Evolutionary conservation across 1,140 invertebrate genomes (phyloP).

Genomic region (Oscheius sp.): DNA sequence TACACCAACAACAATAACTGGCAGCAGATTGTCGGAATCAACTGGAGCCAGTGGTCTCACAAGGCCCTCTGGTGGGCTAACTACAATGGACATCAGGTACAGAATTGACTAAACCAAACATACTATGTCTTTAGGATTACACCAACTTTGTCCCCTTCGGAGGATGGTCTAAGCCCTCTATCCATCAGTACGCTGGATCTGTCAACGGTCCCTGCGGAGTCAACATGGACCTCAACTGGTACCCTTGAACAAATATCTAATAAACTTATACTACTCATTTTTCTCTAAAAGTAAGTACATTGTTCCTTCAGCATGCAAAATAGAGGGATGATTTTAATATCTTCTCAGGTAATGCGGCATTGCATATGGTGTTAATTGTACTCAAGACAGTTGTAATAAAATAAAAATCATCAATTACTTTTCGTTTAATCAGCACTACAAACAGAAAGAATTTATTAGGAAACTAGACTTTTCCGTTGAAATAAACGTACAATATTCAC

Average conservation of each 20-base stretch:
- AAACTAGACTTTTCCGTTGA: too few species aligned
- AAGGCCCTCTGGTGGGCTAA: conserved; percentile 39
- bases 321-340: too few species aligned
- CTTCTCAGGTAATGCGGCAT: too few species aligned
- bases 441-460: too few species aligned
- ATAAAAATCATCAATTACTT: too few species aligned
- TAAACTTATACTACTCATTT: too few species aligned
- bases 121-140: conserved; percentile 11
- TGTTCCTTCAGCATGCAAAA: background rate
- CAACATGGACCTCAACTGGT: conserved; percentile 30
- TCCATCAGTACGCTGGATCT: conserved; percentile 34
- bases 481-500: too few species aligned
- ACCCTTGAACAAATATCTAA: conserved; percentile 1
- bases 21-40: conserved; percentile 33
- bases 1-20: conserved; percentile 41
- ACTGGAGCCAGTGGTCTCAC: conserved; percentile 12
- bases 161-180: conserved; percentile 29
- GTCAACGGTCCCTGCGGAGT: conserved; percentile 30
- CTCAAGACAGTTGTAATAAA: too few species aligned
- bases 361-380: too few species aligned
- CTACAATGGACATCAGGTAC: conserved; percentile 20
- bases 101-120: background rate
- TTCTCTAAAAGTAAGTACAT: background rate
- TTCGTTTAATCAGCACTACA: too few species aligned
- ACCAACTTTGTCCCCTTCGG: conserved; percentile 23